These are phyloP conservation scores for Anguilla rostrata DNA, from an alignment of 2,113 vertebrate genomes.

Conservation along the genomic window DNA sequence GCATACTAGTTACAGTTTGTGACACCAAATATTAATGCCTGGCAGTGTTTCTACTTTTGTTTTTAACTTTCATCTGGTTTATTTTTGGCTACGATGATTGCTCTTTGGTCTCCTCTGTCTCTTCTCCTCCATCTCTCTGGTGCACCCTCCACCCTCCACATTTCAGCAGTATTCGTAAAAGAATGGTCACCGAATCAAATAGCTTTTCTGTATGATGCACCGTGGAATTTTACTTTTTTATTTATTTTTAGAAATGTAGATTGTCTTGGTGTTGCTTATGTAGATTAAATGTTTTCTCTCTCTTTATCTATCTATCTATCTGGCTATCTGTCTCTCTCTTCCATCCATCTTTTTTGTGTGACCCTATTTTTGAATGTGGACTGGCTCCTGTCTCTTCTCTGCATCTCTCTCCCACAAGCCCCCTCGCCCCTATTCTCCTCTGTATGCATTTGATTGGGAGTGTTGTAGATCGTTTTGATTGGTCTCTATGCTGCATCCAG, in stretches of 20 bases:
- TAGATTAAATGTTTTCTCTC: background rate
- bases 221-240: background rate
- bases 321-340: background rate
- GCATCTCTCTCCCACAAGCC: conserved; percentile 6
- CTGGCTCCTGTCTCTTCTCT: background rate
- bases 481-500: conserved; percentile 3
- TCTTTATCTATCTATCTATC: background rate
- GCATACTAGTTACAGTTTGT: conserved; percentile 2
- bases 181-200: background rate
- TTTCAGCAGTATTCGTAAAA: background rate
- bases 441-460: background rate
- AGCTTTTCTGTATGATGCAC: conserved; percentile 10
- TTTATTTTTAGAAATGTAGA: background rate
- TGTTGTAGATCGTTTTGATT: conserved; percentile 10
- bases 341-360: conserved; percentile 15
- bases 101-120: background rate
- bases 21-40: conserved; percentile 17
- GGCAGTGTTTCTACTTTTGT: background rate
- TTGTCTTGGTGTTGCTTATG: conserved; percentile 18
- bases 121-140: background rate
- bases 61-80: background rate
- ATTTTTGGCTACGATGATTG: conserved; percentile 18
- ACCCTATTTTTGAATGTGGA: conserved; percentile 19
- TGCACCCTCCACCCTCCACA: background rate
- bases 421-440: background rate